Evolutionary conservation across 2,797 vertebrate species (phyloP), one percentile per base, ranked within the genome.

Genomic region (Cirrhinus molitorella): DNA sequence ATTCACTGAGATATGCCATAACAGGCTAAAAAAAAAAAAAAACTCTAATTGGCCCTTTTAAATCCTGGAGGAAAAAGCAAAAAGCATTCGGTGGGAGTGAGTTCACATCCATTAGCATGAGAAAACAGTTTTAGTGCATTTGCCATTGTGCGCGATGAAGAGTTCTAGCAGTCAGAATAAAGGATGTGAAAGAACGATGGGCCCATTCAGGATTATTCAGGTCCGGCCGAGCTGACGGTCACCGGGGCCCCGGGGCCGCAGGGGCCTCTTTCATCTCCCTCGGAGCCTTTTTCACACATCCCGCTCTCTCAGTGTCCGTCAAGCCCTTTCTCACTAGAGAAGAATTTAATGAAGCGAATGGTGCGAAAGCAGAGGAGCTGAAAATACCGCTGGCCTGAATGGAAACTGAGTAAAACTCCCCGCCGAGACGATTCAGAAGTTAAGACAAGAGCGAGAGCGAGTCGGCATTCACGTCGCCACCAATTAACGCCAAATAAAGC

Each of bases 51-150:
- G 89, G 90, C 80, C 90, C 86, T 81, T 89, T 91, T 88, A 87
- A 86, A 87, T 88, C 83, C 87, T 88, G 73, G 63, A 86, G 83
- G 84, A 92, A 90, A 83, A 88, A 59, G 51, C 73, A 84, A 93
- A 94, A 88, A 85, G 77, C 68, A 66, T 87, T 94, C 93, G 91
- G 93, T 93, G 94, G 92, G 92, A 95, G 94, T 92, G 93, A 92
- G 93, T 94, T 95, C 94, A 93, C 91, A 53, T 80, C 88, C 88
- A 98, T 98, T 98, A 96, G 96, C 97, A 98, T 98, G 94, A 97
- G 96, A 97, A 98, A 95, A 96, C 96, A 96, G 94, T 95, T 96
- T 96, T 95, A 96, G 95, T 96, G 96, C 95, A 92, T 96, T 95
- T 94, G 91, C 95, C 89, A 94, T 98, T 98, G 97, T 98, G 93